Evolutionary conservation across 2,888 invertebrate species (phyloP).

Genomic region (Philereme vetulata): DNA sequence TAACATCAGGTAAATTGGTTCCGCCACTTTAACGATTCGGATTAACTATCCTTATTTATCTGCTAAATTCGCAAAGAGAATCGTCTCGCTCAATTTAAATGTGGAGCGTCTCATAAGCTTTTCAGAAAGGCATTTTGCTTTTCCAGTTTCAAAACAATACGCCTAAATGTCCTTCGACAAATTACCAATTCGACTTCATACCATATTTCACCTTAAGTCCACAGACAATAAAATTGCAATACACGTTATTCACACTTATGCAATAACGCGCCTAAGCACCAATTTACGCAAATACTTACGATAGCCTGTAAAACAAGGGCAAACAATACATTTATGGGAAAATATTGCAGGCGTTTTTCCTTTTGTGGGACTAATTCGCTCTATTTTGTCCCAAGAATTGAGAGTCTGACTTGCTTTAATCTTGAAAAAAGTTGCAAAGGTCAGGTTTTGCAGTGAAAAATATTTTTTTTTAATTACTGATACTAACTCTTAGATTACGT

Average conservation of each 20-base stretch:
- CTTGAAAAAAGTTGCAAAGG: neutral
- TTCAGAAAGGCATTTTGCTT: no score
- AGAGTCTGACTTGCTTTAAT: conserved; percentile 5
- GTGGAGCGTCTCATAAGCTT: no score
- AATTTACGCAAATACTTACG: conserved; percentile 49
- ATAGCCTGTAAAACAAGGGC: conserved; percentile 49
- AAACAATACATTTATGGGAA: conserved; percentile 48
- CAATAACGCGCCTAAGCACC: conserved; percentile 46
- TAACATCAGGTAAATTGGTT: no score
- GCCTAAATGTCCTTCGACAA: conserved; percentile 5
- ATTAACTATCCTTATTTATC: no score
- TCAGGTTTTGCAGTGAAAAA: neutral
- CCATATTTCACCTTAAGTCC: conserved; percentile 35
- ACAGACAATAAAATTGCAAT: conserved; percentile 45
- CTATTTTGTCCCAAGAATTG: conserved; percentile 30
- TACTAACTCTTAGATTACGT: no score
- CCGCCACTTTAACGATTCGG: no score
- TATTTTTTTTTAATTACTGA: no score
- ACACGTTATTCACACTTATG: conserved; percentile 48
- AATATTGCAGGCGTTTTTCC: conserved; percentile 42
- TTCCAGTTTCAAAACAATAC: neutral
- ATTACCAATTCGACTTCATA: conserved; percentile 20
- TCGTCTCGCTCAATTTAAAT: no score
- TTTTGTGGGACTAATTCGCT: conserved; percentile 34
- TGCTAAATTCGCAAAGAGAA: no score